phyloP scores from a whole-genome alignment of 2,113 vertebrate genomes.

The Macrotus californicus region DNA sequence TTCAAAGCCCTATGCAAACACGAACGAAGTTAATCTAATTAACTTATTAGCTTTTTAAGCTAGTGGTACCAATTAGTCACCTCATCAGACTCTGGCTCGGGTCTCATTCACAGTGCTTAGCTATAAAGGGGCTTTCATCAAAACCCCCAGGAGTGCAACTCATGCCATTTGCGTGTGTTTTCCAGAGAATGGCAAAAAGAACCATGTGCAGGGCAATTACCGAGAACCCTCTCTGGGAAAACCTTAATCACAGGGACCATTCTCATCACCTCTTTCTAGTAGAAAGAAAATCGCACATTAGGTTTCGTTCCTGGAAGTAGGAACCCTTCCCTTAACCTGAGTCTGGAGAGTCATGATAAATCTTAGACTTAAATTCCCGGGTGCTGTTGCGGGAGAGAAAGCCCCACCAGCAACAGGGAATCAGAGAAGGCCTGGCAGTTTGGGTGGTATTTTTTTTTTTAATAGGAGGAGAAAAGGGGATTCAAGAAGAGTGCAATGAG shows the following conservation, averaged over 20 bases:
- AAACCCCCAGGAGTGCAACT: conserved; percentile 56
- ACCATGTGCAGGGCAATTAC: conserved; percentile 51
- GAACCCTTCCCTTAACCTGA: conserved; percentile 2
- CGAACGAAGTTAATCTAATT: conserved; percentile 74
- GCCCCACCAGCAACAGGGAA: not conserved
- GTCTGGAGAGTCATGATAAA: conserved; percentile 33
- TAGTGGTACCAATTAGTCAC: conserved; percentile 73
- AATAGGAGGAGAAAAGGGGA: conserved; percentile 66
- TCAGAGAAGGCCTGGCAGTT: conserved; percentile 78
- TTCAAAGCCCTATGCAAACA: conserved; percentile 73
- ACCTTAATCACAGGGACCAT: not conserved
- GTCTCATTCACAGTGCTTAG: conserved; percentile 31
- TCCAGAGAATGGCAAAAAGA: conserved; percentile 58
- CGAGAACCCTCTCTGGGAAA: conserved; percentile 54
- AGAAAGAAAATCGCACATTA: not conserved
- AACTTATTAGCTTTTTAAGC: conserved; percentile 77
- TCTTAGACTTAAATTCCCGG: conserved; percentile 58
- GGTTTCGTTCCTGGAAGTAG: not conserved
- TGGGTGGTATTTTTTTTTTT: conserved; percentile 82
- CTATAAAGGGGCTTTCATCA: conserved; percentile 63
- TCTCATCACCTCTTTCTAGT: not conserved
- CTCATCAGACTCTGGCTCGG: conserved; percentile 63
- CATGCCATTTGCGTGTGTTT: conserved; percentile 54
- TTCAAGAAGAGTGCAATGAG: conserved; percentile 83
- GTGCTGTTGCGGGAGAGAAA: conserved; percentile 24